Conservation (phyloP, 2,113 vertebrate genomes). For the Cavia porcellus region DNA sequence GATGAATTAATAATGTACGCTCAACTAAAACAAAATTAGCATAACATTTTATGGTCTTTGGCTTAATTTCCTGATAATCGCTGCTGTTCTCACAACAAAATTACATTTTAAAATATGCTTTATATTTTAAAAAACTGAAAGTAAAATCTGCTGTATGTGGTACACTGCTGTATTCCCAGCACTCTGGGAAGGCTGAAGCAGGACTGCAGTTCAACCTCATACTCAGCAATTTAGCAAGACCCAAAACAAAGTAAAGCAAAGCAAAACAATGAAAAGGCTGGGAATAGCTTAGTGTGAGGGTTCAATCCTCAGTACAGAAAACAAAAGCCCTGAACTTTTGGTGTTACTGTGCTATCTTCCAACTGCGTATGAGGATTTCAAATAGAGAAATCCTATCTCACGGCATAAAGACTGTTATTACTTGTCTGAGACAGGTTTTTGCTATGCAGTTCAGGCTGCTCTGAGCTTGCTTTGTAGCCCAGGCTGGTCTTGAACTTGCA, state of each 20-base stretch:
- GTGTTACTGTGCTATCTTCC: not conserved
- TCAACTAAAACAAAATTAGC: constrained; percentile 28
- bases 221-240: not conserved
- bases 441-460: no score
- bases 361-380: not conserved
- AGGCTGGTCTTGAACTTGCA: no score
- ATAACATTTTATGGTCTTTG: not conserved
- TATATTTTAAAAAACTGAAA: not conserved
- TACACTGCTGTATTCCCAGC: not conserved
- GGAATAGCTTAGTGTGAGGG: not conserved
- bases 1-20: constrained; percentile 25
- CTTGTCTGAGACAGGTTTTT: no score
- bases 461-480: no score
- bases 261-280: not conserved
- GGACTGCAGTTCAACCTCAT: not conserved
- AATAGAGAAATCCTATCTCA: not conserved
- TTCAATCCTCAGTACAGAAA: not conserved
- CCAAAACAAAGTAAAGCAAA: no score
- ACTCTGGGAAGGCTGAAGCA: not conserved
- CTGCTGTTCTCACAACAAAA: not conserved
- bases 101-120: not conserved
- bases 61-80: constrained; percentile 4
- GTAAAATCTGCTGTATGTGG: not conserved
- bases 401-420: not conserved
- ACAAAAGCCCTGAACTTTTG: not conserved